Conservation (phyloP, 30 jellyfish, hydroid and myxozoan species). For the Phacellophora camtschatica region DNA sequence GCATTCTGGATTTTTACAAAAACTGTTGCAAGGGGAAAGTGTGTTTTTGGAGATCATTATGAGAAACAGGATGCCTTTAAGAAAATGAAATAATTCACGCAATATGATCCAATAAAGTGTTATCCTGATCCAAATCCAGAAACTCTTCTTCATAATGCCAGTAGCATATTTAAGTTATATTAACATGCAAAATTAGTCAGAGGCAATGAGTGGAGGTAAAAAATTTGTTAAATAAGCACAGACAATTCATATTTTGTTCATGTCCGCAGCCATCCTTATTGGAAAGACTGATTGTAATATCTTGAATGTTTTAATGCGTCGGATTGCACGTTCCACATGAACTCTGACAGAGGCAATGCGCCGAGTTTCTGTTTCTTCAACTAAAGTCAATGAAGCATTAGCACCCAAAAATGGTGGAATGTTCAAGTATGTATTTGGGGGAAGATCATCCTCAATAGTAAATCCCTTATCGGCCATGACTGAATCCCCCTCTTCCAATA, state of each 20-base stretch:
- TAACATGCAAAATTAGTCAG: background rate
- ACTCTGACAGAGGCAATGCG: constrained; percentile 63
- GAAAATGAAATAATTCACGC: too few relatives aligned
- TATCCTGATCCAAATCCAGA: too few relatives aligned
- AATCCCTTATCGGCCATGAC: constrained; percentile 80
- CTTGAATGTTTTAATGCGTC: constrained; percentile 36
- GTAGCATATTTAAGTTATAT: too few relatives aligned
- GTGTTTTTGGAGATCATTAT: too few relatives aligned
- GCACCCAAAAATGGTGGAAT: constrained; percentile 73
- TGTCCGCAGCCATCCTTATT: constrained; percentile 33
- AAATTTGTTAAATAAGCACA: constrained; percentile 35
- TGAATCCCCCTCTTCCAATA: constrained; percentile 55
- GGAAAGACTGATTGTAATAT: constrained; percentile 15
- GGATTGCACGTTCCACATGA: constrained; percentile 61
- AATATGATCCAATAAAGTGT: too few relatives aligned
- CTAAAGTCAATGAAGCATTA: constrained; percentile 13
- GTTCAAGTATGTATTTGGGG: constrained; percentile 16
- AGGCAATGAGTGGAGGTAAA: constrained; percentile 10
- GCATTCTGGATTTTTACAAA: too few relatives aligned
- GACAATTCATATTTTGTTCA: constrained; percentile 26
- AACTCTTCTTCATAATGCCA: too few relatives aligned
- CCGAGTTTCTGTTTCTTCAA: constrained; percentile 48
- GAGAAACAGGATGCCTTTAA: too few relatives aligned
- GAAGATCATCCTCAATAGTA: constrained; percentile 32
- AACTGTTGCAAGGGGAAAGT: too few relatives aligned